These are phyloP conservation scores for Cyprinodon brontotheroides DNA, from an alignment of 2,113 vertebrate genomes.

Conservation along the genomic window DNA sequence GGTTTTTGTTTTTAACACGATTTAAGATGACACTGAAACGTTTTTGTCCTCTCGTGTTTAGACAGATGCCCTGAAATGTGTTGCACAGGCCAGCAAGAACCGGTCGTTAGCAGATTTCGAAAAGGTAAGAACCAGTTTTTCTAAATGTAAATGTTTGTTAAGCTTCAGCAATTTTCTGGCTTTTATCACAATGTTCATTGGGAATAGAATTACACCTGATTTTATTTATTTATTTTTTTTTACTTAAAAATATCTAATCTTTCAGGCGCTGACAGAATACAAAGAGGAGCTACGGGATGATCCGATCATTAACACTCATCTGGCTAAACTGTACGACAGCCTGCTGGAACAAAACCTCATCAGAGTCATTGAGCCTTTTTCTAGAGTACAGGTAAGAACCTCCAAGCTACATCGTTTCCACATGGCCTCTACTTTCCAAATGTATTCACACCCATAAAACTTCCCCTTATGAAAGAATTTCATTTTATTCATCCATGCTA, in stretches of 20 bases:
- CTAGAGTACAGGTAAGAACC: slow-evolving; percentile 91
- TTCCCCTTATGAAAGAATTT: neutral
- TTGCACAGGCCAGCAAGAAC: slow-evolving; percentile 98
- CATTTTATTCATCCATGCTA: neutral
- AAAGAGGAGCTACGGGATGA: slow-evolving; percentile 95
- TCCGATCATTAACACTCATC: slow-evolving; percentile 96
- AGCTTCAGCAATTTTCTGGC: neutral
- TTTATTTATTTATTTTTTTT: neutral
- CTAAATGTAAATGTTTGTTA: neutral
- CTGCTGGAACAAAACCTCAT: slow-evolving; percentile 99
- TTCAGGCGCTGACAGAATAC: slow-evolving; percentile 95
- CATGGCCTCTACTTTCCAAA: neutral
- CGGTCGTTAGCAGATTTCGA: slow-evolving; percentile 98
- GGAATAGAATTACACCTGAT: neutral
- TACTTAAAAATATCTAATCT: neutral
- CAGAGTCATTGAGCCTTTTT: slow-evolving; percentile 97
- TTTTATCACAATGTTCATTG: neutral
- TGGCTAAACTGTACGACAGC: slow-evolving; percentile 96
- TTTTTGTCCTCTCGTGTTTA: slow-evolving; percentile 58
- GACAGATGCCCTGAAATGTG: slow-evolving; percentile 97
- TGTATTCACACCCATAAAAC: neutral
- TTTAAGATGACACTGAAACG: neutral
- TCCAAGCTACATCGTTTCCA: neutral
- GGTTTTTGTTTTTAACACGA: neutral
- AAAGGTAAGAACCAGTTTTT: slow-evolving; percentile 82